These are phyloP conservation scores for Polypedilum pembai DNA, from an alignment of 1,140 invertebrate species.

Conservation along the genomic window DNA sequence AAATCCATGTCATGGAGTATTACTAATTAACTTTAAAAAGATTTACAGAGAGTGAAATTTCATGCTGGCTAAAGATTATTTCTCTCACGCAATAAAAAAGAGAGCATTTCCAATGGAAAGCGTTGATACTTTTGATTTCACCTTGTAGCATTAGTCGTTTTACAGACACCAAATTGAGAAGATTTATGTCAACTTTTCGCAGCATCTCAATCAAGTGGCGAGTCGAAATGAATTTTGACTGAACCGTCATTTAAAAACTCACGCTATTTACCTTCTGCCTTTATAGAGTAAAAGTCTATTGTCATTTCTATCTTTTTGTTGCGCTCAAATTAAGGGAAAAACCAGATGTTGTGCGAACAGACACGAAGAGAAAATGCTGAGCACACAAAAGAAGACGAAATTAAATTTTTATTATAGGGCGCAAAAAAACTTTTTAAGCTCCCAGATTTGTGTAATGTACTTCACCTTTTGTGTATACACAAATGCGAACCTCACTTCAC, in stretches of 20 bases:
- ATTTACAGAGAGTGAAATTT: too few relatives aligned
- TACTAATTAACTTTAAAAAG: too few relatives aligned
- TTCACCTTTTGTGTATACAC: neutral
- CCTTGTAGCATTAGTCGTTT: too few relatives aligned
- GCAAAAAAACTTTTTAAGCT: neutral
- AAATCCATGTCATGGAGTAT: too few relatives aligned
- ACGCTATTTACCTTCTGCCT: neutral
- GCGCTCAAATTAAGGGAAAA: constrained; percentile 8
- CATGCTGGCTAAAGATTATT: too few relatives aligned
- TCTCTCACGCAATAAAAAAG: too few relatives aligned
- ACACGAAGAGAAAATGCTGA: neutral
- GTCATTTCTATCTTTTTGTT: neutral
- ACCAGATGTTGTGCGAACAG: constrained; percentile 4
- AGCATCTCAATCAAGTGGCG: too few relatives aligned
- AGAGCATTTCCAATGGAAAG: too few relatives aligned
- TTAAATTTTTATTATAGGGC: constrained; percentile 5
- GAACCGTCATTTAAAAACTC: neutral
- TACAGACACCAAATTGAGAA: too few relatives aligned
- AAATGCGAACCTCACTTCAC: neutral
- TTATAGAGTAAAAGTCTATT: constrained; percentile 1
- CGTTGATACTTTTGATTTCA: too few relatives aligned
- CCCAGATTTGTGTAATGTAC: neutral
- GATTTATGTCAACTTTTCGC: too few relatives aligned
- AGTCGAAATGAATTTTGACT: neutral
- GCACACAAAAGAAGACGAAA: neutral